Percentiles rank a stretch among this genome's conserved stretches.
phyloP scores from a whole-genome alignment of 2,797 vertebrate genomes.

The Melanotaenia maccullochi region DNA sequence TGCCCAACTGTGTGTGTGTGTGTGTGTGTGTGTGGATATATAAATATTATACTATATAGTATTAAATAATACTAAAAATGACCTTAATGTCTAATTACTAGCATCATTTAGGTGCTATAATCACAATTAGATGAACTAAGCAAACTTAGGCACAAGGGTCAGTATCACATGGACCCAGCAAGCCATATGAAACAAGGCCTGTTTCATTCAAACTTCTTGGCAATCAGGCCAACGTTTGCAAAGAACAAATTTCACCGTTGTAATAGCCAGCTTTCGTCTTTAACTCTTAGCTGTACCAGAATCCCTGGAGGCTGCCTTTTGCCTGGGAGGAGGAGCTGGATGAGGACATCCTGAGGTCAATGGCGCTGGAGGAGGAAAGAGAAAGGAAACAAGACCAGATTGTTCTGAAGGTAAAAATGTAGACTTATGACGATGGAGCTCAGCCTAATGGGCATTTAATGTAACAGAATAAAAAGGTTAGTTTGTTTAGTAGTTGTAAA shows the following conservation, averaged over 20 bases:
- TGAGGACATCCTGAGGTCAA: background rate
- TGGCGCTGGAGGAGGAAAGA: conserved; percentile 48
- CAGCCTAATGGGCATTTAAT: background rate
- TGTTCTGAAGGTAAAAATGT: conserved; percentile 56
- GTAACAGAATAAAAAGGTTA: background rate
- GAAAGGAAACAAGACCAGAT: background rate
- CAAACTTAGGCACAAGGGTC: no score
- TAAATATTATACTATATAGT: no score
- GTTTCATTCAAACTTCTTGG: background rate
- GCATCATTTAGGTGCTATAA: no score
- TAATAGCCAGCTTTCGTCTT: background rate
- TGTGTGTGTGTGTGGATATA: no score
- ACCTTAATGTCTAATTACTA: no score
- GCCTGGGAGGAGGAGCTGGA: conserved; percentile 48
- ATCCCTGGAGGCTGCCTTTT: conserved; percentile 69
- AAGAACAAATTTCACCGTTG: background rate
- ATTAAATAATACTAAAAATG: no score
- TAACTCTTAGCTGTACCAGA: conserved; percentile 54
- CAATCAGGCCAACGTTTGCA: no score
- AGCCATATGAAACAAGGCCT: no score
- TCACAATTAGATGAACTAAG: no score
- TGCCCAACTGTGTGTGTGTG: no score
- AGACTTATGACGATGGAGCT: background rate
- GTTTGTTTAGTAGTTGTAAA: background rate
- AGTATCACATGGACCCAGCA: no score